phyloP scores from a whole-genome alignment of 2,888 invertebrate genomes.

The Rutpela maculata region DNA sequence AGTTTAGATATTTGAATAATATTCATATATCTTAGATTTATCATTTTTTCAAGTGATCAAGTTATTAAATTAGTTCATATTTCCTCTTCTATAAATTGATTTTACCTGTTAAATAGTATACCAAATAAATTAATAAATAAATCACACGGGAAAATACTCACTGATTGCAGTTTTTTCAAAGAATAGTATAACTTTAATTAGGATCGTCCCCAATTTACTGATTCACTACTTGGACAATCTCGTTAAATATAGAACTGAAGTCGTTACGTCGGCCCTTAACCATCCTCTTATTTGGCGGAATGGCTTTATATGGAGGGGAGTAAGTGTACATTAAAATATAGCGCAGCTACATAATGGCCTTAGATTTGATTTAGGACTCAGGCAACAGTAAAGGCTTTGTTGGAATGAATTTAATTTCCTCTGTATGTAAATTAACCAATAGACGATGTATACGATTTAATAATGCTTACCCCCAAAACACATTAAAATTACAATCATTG shows the following conservation, averaged over 20 bases:
- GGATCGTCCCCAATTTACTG: not conserved
- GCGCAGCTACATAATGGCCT: conserved; percentile 20
- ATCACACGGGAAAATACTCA: too few species aligned
- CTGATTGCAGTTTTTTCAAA: too few species aligned
- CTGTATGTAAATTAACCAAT: conserved; percentile 35
- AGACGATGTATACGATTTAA: conserved; percentile 15
- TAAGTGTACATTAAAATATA: conserved; percentile 12
- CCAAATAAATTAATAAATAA: too few species aligned
- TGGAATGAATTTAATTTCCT: conserved; percentile 34
- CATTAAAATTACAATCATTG: not conserved
- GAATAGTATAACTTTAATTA: not conserved
- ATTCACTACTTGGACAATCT: not conserved
- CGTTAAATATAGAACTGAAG: conserved; percentile 5
- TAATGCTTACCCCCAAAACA: conserved; percentile 18
- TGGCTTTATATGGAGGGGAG: conserved; percentile 25
- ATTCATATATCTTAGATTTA: too few species aligned
- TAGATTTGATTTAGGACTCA: conserved; percentile 36
- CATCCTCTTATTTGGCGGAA: conserved; percentile 13
- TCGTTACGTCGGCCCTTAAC: conserved; percentile 17
- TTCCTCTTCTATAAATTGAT: too few species aligned
- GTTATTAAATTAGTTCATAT: too few species aligned
- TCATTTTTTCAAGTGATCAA: too few species aligned
- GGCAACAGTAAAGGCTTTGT: conserved; percentile 35
- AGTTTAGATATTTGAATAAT: too few species aligned
- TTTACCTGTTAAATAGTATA: too few species aligned